Percentiles rank a stretch among this genome's conserved stretches.
Conservation (phyloP, 2,113 vertebrate genomes). For the Oryctolagus cuniculus region mOryCun1.1 NC_091434.1:100421001-100421500, state of each 20-base stretch:
- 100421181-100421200: not conserved
- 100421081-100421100: not conserved
- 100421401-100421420: slow-evolving; percentile 13
- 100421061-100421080: slow-evolving; percentile 15
- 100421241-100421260: slow-evolving; percentile 42
- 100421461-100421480: not conserved
- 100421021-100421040: slow-evolving; percentile 52
- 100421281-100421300: not conserved
- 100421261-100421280: slow-evolving; percentile 29
- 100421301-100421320: not conserved
- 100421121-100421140: slow-evolving; percentile 25
- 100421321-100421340: not conserved
- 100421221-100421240: slow-evolving; percentile 34
- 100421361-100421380: too few species aligned
- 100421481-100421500: not conserved
- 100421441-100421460: not conserved
- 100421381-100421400: not conserved
- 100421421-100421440: not conserved
- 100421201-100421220: not conserved
- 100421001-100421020: slow-evolving; percentile 58
- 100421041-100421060: slow-evolving; percentile 35
- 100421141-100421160: not conserved
- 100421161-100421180: slow-evolving; percentile 2
- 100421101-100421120: slow-evolving; percentile 1
- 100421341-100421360: too few species aligned